Base-by-base conservation (phyloP, 2,888 invertebrate genomes). In the Rugalucina vietnamica region DNA sequence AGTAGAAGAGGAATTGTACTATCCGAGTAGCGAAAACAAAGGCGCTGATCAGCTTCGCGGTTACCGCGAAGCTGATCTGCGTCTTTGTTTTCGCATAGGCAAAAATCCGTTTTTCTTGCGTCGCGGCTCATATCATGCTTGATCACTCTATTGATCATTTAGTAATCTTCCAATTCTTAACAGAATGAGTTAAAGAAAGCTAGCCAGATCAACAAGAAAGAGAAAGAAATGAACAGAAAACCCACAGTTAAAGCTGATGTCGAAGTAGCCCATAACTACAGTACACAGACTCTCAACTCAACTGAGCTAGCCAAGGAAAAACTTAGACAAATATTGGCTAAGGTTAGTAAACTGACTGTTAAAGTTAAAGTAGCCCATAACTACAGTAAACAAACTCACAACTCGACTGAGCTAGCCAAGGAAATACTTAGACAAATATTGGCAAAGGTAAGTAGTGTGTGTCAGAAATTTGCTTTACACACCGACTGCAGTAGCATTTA, bases 331-430 rank as follows among this genome's bases (percentile, higher is more conserved):
- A 85, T 91, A 76, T 74, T 94, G 0, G 89, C 89, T 29, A 82
- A 90, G 88, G 91, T 91, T 84, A 21, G 70, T 78, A 54, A 14
- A 1, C 12, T 10, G n/a, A 36, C 54, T 24, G 32, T 34, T n/a
- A n/a, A n/a, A n/a, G 90, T 91, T 5, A 83, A 84, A 12, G 89
- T 90, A 5, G 92, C 93, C 36, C 93, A 94, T 86, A 94, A 94
- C 83, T 95, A 95, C 89, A 94, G 94, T 85, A 90, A 91, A 21
- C 94, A 94, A 87, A 81, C 90, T 18, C 91, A 94, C 65, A 95
- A 95, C 92, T 93, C 94, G 8, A 93, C 93, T 18, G 93, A 94
- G 60, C 90, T 94, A 37, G 94, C 93, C 74, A 92, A 92, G 79
- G 92, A 94, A 76, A 91, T 92, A 74, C 90, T 95, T 4, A 79